These are phyloP conservation scores for Ptychobarbus kaznakovi DNA, from an alignment of 2,797 vertebrate genomes.

Conservation along the genomic window DNA sequence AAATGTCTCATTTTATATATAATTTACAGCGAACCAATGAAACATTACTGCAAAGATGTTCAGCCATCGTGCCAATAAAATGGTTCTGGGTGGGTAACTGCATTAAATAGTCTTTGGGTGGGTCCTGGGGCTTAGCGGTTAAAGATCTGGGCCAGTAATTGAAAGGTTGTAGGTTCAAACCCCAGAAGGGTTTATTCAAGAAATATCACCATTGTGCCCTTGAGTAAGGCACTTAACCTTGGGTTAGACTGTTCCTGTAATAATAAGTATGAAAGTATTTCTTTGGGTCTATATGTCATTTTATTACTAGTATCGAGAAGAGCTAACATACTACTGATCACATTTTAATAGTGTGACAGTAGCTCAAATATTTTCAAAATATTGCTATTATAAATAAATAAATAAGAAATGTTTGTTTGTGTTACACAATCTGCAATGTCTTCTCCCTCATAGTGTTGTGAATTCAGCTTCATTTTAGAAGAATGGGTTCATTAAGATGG, in stretches of 20 bases:
- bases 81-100: constrained; percentile 6
- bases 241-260: constrained; percentile 16
- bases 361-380: neutral
- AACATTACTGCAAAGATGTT: neutral
- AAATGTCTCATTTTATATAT: constrained; percentile 24
- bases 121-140: constrained; percentile 33
- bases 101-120: constrained; percentile 29
- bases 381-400: neutral
- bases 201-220: constrained; percentile 31
- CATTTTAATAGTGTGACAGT: neutral
- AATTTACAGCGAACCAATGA: neutral
- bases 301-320: neutral
- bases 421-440: neutral
- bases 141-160: constrained; percentile 23
- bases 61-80: constrained; percentile 7
- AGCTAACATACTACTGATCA: neutral
- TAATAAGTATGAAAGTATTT: neutral
- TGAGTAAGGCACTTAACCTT: constrained; percentile 25
- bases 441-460: neutral
- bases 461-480: neutral
- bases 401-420: neutral
- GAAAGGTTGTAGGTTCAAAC: constrained; percentile 41
- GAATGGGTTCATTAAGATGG: neutral
- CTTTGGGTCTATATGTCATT: neutral
- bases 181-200: constrained; percentile 8